Evolutionary conservation across 1,140 invertebrate genomes (phyloP).

Genomic region (Rhyzopertha dominica): DNA sequence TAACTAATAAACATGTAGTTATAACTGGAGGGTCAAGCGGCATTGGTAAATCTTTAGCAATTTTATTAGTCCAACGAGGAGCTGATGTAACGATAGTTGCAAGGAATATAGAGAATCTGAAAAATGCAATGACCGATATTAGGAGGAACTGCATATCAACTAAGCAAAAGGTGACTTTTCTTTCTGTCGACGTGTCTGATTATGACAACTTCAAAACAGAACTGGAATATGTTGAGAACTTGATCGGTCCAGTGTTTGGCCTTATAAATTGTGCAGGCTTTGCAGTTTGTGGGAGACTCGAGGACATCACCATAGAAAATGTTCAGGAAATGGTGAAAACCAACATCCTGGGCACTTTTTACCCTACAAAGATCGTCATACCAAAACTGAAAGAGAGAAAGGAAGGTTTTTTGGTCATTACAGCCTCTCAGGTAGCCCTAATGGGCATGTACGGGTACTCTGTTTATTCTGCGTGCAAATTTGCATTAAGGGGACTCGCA

Average conservation of each 20-base stretch:
- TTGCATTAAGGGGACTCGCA: conserved; percentile 89
- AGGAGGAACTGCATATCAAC: conserved; percentile 39
- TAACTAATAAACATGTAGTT: conserved; percentile 56
- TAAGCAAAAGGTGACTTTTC: conserved; percentile 62
- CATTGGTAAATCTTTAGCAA: conserved; percentile 82
- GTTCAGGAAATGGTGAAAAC: conserved; percentile 66
- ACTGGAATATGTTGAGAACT: conserved; percentile 43
- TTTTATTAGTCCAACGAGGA: conserved; percentile 69
- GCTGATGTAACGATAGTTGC: conserved; percentile 88
- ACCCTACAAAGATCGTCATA: conserved; percentile 63
- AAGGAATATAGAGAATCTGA: conserved; percentile 65
- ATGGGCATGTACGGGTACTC: conserved; percentile 81
- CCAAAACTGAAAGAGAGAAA: conserved; percentile 64
- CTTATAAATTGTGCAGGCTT: conserved; percentile 89
- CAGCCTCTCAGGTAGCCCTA: conserved; percentile 86
- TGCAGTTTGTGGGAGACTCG: conserved; percentile 73
- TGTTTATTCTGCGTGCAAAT: conserved; percentile 90
- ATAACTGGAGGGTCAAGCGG: conserved; percentile 96
- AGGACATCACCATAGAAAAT: conserved; percentile 68
- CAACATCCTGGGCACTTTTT: conserved; percentile 69
- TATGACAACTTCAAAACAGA: conserved; percentile 57
- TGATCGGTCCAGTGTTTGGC: conserved; percentile 72
- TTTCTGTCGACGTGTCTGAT: conserved; percentile 68
- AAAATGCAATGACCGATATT: conserved; percentile 58
- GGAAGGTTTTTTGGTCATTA: conserved; percentile 76